These are phyloP conservation scores for Luidia sarsii DNA, from an alignment of 53 echinoderm and acorn worm genomes.

Conservation along the genomic window DNA sequence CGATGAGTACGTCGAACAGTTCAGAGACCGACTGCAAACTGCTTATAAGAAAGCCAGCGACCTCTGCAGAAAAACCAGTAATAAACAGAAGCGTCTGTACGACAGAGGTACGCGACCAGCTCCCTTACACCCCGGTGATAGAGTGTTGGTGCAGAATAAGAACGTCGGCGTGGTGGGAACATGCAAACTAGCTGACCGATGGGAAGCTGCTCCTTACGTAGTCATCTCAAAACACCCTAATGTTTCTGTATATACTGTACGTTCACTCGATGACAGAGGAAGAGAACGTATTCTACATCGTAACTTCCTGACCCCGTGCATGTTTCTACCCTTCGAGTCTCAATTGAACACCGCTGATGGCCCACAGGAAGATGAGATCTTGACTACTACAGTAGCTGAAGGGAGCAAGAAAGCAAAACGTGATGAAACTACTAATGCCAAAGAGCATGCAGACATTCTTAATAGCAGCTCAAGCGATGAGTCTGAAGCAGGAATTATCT, in stretches of 20 bases:
- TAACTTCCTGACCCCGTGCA: constrained; percentile 40
- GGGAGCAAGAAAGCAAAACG: too few species aligned
- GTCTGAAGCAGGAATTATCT: background rate
- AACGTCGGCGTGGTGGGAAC: background rate
- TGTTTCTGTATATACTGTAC: constrained; percentile 3
- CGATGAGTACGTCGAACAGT: constrained; percentile 10
- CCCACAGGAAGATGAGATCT: background rate
- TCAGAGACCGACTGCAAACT: background rate
- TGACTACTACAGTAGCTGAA: too few species aligned
- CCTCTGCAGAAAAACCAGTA: background rate
- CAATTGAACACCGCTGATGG: background rate
- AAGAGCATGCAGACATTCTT: background rate
- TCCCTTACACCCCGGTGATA: constrained; percentile 9
- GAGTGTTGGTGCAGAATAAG: constrained; percentile 22
- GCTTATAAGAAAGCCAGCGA: background rate
- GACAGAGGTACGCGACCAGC: background rate
- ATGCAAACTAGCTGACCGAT: constrained; percentile 14
- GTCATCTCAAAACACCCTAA: constrained; percentile 19
- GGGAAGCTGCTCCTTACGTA: constrained; percentile 15
- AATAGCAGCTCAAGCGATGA: background rate
- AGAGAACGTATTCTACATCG: constrained; percentile 23
- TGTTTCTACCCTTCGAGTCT: constrained; percentile 16
- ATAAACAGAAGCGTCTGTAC: constrained; percentile 12
- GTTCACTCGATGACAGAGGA: background rate
- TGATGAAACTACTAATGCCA: too few species aligned